Conservation (phyloP, 2,797 vertebrate species). For the Danio choprae region DNA sequence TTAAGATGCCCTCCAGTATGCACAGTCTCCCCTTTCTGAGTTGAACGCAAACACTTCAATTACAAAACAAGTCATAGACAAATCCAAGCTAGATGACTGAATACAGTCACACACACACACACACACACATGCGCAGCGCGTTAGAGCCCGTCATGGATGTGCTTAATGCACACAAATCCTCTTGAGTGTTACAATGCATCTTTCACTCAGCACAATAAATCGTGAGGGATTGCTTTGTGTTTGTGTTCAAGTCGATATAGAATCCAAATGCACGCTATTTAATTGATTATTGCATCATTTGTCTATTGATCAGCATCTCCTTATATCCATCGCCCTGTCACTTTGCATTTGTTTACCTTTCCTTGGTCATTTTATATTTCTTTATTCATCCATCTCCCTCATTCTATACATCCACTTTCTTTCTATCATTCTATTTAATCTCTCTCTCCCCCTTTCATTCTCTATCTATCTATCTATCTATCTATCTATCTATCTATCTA, state of each 20-base stretch:
- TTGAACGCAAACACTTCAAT: slow-evolving; percentile 37
- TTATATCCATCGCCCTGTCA: too few species aligned
- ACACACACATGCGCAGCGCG: neutral
- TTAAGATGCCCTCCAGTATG: slow-evolving; percentile 16
- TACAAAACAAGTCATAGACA: slow-evolving; percentile 30
- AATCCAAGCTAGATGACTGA: slow-evolving; percentile 19
- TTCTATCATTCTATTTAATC: too few species aligned
- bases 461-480: too few species aligned
- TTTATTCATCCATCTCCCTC: too few species aligned
- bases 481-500: too few species aligned
- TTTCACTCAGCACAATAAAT: neutral
- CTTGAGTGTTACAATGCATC: neutral
- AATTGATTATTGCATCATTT: neutral
- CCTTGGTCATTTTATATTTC: too few species aligned
- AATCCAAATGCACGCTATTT: neutral
- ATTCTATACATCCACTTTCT: too few species aligned
- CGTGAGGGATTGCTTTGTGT: slow-evolving; percentile 4
- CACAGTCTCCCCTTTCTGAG: slow-evolving; percentile 31
- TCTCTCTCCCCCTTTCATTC: too few species aligned
- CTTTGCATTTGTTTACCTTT: too few species aligned
- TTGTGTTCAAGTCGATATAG: neutral
- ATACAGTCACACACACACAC: neutral
- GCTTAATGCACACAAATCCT: slow-evolving; percentile 17
- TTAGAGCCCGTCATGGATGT: neutral
- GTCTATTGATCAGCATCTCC: too few species aligned